phyloP scores from a whole-genome alignment of 1,140 invertebrate species.

The Trigoniulus corallinus region DNA sequence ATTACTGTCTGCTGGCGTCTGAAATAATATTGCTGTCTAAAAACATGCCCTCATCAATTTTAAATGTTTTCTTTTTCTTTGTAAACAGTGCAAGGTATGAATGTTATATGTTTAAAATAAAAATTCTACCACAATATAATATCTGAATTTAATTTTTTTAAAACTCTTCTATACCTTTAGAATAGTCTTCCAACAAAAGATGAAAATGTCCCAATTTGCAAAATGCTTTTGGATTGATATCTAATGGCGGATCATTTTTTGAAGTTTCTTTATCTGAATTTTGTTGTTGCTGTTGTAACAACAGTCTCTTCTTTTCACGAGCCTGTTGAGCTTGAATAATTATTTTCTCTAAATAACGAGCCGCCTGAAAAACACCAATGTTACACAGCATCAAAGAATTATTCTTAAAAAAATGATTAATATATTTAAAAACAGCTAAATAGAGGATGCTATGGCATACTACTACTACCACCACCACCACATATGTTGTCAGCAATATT shows the following conservation, averaged over 20 bases:
- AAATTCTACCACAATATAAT: neutral
- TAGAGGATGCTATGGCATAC: slow-evolving; percentile 9
- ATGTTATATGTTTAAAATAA: slow-evolving; percentile 22
- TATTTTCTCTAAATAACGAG: slow-evolving; percentile 68
- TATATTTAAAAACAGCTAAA: neutral
- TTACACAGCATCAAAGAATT: slow-evolving; percentile 1
- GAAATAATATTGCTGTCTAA: too few relatives aligned
- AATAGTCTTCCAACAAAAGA: slow-evolving; percentile 72
- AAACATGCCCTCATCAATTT: too few relatives aligned
- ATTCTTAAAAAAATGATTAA: neutral
- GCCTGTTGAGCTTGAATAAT: slow-evolving; percentile 53
- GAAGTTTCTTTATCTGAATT: slow-evolving; percentile 20
- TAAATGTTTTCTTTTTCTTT: too few relatives aligned
- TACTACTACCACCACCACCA: too few relatives aligned
- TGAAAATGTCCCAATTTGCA: slow-evolving; percentile 89
- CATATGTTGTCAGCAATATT: too few relatives aligned
- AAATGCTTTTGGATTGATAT: slow-evolving; percentile 74
- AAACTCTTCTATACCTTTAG: slow-evolving; percentile 47
- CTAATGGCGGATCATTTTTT: slow-evolving; percentile 17
- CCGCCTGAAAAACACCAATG: slow-evolving; percentile 32
- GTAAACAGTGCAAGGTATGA: slow-evolving; percentile 83
- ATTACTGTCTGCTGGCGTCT: too few relatives aligned
- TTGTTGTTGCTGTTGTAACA: neutral
- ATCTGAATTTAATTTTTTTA: neutral
- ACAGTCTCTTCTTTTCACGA: slow-evolving; percentile 21